Percentiles rank a stretch among this genome's conserved stretches.
These are phyloP conservation scores for Rallus crepitans DNA, from an alignment of 2,797 vertebrate genomes.

Conservation along the genomic window DNA sequence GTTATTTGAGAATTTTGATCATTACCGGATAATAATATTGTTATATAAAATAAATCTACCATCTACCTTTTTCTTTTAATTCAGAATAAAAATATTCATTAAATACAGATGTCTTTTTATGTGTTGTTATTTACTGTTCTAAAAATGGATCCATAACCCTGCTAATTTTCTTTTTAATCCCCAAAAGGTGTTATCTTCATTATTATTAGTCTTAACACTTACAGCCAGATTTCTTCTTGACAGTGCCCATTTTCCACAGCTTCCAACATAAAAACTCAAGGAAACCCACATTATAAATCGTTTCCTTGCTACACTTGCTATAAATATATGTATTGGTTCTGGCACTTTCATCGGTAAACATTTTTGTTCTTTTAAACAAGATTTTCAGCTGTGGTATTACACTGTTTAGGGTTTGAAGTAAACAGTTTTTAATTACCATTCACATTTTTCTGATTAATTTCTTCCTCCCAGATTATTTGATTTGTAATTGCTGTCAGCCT, in stretches of 20 bases:
- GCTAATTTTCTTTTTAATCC: neutral
- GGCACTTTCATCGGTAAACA: neutral
- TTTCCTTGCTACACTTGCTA: neutral
- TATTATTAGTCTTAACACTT: neutral
- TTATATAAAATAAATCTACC: neutral
- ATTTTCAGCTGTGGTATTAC: neutral
- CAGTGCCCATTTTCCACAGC: neutral
- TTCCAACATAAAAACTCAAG: neutral
- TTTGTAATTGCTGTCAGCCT: neutral
- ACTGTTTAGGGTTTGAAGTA: neutral
- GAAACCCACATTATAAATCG: neutral
- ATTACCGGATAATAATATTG: neutral
- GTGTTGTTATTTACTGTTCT: neutral
- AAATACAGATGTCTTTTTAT: neutral
- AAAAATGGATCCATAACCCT: neutral
- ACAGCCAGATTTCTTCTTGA: neutral
- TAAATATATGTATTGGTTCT: neutral
- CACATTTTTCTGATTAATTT: slow-evolving; percentile 54
- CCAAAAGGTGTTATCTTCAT: neutral
- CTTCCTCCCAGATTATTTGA: slow-evolving; percentile 43
- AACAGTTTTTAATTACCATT: slow-evolving; percentile 50
- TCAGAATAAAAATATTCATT: neutral
- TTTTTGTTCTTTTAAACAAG: neutral
- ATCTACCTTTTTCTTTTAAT: neutral
- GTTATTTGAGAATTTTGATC: neutral